Evolutionary conservation across 2,113 vertebrate species (phyloP).

Genomic region (Tragulus kanchil): DNA sequence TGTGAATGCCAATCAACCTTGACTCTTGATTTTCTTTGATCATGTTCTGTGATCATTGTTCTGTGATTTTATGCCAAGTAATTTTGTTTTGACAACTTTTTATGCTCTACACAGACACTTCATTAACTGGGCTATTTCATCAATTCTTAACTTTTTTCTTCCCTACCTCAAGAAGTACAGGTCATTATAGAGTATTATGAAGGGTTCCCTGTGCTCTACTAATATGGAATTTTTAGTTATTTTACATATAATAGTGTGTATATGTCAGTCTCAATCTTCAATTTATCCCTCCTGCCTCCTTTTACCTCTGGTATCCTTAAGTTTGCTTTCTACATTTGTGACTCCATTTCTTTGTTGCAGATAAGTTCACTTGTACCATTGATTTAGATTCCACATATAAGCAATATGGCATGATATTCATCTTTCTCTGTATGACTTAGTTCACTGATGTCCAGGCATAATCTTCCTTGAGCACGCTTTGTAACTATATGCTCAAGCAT

Average conservation of each 20-base stretch:
- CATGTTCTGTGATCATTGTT: neutral
- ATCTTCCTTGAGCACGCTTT: neutral
- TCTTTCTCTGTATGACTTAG: neutral
- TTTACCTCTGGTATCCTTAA: neutral
- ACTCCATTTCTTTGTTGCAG: neutral
- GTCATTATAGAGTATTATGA: neutral
- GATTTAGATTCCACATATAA: neutral
- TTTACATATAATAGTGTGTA: neutral
- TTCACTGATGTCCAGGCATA: neutral
- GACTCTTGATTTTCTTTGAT: conserved; percentile 44
- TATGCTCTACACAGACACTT: neutral
- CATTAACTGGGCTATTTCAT: neutral
- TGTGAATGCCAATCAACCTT: neutral
- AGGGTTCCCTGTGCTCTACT: accelerated
- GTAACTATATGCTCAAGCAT: neutral
- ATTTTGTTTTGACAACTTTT: conserved; percentile 38
- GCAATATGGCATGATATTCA: neutral
- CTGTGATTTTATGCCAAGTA: conserved; percentile 64
- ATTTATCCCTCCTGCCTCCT: neutral
- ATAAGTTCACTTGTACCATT: neutral
- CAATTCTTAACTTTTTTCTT: neutral
- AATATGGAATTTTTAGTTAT: neutral
- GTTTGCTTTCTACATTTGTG: neutral
- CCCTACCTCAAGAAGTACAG: neutral
- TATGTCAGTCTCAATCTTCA: neutral